Conservation (phyloP, 2,797 vertebrate species). For the Lacerta bilineata region DNA sequence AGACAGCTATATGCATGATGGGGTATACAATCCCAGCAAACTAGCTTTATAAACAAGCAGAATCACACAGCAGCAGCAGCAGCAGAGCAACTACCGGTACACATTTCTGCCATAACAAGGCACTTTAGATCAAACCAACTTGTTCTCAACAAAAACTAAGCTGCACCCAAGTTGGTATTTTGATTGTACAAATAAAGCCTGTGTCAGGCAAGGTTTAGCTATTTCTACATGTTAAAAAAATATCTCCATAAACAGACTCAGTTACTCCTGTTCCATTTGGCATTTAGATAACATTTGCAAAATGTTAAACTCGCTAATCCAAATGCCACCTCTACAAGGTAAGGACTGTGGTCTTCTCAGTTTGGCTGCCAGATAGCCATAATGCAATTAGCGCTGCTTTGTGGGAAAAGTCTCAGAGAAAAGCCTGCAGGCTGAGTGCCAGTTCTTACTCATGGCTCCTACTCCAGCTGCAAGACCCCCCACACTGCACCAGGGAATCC, state of each 20-base stretch:
- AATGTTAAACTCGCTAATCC: constrained; percentile 8
- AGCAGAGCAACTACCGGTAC: neutral
- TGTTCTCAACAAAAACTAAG: neutral
- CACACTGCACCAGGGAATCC: neutral
- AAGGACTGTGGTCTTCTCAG: neutral
- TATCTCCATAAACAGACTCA: neutral
- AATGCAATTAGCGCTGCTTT: constrained; percentile 1
- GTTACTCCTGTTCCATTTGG: neutral
- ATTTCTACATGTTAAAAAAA: neutral
- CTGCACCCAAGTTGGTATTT: neutral
- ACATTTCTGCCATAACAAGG: neutral
- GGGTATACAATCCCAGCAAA: neutral
- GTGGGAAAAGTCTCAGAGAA: neutral
- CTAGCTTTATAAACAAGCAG: neutral
- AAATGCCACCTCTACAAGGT: neutral
- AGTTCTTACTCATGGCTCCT: neutral
- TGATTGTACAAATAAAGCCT: neutral
- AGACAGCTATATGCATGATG: neutral
- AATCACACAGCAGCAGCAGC: neutral
- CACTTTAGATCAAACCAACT: neutral
- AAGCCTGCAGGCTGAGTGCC: neutral
- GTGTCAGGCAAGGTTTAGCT: neutral
- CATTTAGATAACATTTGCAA: constrained; percentile 20
- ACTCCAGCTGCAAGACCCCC: neutral
- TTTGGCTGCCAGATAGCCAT: neutral